Base-by-base conservation (phyloP, 2,113 vertebrate species). In the Prochilodus magdalenae region DNA sequence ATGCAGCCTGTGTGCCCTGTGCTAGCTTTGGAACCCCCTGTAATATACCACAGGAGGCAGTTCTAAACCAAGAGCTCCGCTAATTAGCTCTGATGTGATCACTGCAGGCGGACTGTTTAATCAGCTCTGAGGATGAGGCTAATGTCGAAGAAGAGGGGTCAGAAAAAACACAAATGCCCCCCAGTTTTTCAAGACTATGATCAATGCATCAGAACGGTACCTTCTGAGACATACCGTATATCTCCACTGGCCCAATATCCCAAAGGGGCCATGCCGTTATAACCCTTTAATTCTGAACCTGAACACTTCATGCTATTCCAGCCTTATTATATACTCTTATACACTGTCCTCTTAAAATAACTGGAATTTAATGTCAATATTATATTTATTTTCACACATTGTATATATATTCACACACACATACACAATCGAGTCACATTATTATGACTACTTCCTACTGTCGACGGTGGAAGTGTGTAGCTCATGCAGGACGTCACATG, bases 41-140 rank as follows among this genome's bases (percentile, higher is more conserved):
- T 75, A 76, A 75, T 24, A 66, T 62, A 69, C 73, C 72, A 70
- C 80, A 70, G 63, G 63, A 40, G 36, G 40, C 79, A 73, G 51
- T 63, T 40, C 73, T 57, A 51, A 71, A 73, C 67, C 80, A 24
- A 69, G 73, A 75, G 73, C 80, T 75, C 63, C 55, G 12, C 60
- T 82, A 74, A 82, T 82, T 82, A 82, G 80, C 60, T 75, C 80
- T 75, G 62, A 76, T 47, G 63, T 57, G 72, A 81, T 81, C 65
- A 69, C 49, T 47, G 63, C 51, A 59, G 73, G 66, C 73, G 72
- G 80, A 81, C 36, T 67, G 80, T 59, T 81, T 81, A 81, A 81
- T 81, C 80, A 81, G 80, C n/a, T 75, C 71, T 66, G 59, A 53
- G 47, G 79, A 40, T 60, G 73, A 63, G 29, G 70, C 59, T 60